Evolutionary conservation across 2,888 invertebrate species (phyloP), one percentile per base, ranked within the genome.

Genomic region (Abscondita cerata): DNA sequence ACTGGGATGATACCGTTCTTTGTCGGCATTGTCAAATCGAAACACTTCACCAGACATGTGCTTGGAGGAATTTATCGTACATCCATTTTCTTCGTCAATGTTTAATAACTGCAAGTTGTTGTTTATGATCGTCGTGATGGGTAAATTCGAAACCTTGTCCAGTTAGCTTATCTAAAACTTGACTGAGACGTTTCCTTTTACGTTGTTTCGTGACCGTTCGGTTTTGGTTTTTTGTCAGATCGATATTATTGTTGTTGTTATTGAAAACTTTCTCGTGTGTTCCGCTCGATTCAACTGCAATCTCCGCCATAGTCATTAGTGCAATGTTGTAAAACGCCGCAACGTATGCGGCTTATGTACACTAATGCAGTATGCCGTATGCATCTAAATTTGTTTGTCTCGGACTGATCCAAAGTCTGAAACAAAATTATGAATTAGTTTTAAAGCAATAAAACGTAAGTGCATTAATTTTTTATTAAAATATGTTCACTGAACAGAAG

Each of bases 161-260:
- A 15, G 85, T 83, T 2, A 93, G 84, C 72, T 90, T 92, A 76
- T 93, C 92, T 62, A 95, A 82, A 16, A 95, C 90, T 64, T 89
- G 90, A 55, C 91, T 92, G 13, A 94, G 84, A 38, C 93, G 85
- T 76, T 92, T 89, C 67, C 92, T 86, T 78, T 93, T 94, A 68
- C 89, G 84, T 69, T 89, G 87, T 76, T 90, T 89, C 71, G 86
- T 83, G 81, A 85, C 84, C 66, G 80, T 78, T 46, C 84, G 82
- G 72, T 87, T 87, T 65, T 87, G 84, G 70, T 87, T 87, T 66
- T 85, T 83, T 63, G 85, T 84, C 66, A 85, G 83, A 52, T 86
- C 85, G 66, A 86, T 84, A 71, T 85, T 85, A 70, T 85, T 85
- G 76, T 86, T 86, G 75, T 87, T 85, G 76, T 84, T 85, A 65